Base-by-base conservation (phyloP, 2,888 invertebrate genomes). In the Tenthredo mesomela region DNA sequence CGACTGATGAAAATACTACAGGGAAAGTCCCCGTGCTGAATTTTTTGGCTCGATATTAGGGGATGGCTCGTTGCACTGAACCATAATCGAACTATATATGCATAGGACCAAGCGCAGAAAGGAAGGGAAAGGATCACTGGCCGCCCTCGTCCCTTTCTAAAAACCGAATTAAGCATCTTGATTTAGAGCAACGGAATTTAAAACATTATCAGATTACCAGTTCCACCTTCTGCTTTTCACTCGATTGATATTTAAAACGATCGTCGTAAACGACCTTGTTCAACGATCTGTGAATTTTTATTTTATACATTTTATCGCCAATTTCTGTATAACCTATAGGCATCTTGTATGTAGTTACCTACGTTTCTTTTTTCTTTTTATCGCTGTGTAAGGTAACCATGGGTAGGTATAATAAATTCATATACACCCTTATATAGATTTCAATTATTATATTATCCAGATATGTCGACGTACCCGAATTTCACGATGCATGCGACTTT, bases 211-310 rank as follows among this genome's bases (percentile, higher is more conserved):
- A n/a, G 61, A n/a, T 80, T 80, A 61, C 58, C 40, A 9, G 18
- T 40, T 61, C 61, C 61, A 80, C 80, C 58, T 61, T 40, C 58
- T 61, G 37, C 58, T 61, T 43, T 61, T 80, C 61, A 61, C 80
- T 80, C 80, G 80, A 61, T 80, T 80, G 33, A 50, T 37, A 80
- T 61, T 43, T 2, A 9, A 61, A 40, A 80, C 21, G 78, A 61
- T 78, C 58, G 21, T 58, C 58, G 61, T 58, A 21, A 78, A 78
- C 78, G 58, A 61, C 80, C 80, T 29, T 80, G 80, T 80, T 80
- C 80, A 80, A 80, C 80, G 80, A 80, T 25, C 80, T 61, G 80
- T 61, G 61, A 80, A 80, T 61, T 61, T 80, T 80, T 80, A 40
- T 80, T 61, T 29, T 40, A n/a, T 40, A n/a, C 61, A 37, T n/a